Conservation (phyloP, 2,113 vertebrate genomes). For the Notechis scutatus region DNA sequence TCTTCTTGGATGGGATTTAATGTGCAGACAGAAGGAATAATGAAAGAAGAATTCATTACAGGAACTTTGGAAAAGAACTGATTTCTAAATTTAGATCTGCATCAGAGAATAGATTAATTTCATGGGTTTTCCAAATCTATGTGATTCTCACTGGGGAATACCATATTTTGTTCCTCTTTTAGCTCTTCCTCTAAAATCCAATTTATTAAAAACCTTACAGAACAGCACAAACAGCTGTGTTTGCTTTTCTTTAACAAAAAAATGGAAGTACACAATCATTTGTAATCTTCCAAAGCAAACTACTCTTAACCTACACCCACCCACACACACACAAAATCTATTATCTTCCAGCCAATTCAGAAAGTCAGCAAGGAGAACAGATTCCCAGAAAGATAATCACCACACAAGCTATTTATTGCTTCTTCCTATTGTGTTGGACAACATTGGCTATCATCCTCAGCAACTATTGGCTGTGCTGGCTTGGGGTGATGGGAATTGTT, state of each 20-base stretch:
- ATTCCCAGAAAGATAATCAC: not conserved
- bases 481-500: not conserved
- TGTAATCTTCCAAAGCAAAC: not conserved
- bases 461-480: not conserved
- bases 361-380: not conserved
- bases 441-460: not conserved
- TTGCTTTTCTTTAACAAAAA: not conserved
- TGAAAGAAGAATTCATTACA: not conserved
- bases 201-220: not conserved
- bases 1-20: not conserved
- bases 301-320: not conserved
- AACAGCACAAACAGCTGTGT: not conserved
- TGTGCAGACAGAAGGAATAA: not conserved
- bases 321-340: not conserved
- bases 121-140: not conserved
- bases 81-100: not conserved
- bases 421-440: not conserved
- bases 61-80: not conserved
- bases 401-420: not conserved
- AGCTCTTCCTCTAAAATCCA: not conserved
- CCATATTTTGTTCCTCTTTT: not conserved
- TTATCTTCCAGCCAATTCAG: not conserved
- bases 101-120: not conserved
- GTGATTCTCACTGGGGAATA: not conserved
- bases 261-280: not conserved